These are phyloP conservation scores for Mus minutoides DNA, from an alignment of 2,797 vertebrate species.

Conservation along the genomic window DNA sequence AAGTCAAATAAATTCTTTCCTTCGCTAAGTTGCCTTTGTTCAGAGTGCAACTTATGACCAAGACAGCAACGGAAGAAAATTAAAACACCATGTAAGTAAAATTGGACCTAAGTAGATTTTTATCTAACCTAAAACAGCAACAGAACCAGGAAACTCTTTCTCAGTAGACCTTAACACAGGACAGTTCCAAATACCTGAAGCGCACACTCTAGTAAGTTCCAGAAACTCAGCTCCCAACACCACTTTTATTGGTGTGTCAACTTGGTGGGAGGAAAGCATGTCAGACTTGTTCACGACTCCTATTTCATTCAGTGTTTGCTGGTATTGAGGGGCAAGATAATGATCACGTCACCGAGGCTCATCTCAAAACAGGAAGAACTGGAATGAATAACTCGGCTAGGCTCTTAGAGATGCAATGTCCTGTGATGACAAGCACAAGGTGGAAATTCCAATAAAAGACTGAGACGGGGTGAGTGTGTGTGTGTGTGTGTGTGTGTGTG, in stretches of 20 bases:
- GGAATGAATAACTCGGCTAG: conserved; percentile 18
- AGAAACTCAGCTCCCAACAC: conserved; percentile 34
- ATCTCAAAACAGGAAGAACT: conserved; percentile 28
- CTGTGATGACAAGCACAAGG: neutral
- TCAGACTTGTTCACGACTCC: neutral
- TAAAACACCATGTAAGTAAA: neutral
- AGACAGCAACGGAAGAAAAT: neutral
- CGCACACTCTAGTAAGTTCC: neutral
- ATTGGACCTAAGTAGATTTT: neutral
- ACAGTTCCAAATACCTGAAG: neutral
- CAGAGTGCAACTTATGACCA: neutral
- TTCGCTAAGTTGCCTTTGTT: neutral
- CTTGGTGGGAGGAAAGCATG: neutral
- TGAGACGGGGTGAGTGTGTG: neutral
- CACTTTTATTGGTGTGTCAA: neutral
- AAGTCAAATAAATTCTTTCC: neutral
- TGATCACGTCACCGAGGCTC: neutral
- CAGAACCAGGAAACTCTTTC: neutral
- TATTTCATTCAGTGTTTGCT: neutral
- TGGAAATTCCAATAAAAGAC: conserved; percentile 18
- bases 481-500: neutral
- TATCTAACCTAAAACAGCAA: neutral
- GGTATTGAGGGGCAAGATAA: neutral
- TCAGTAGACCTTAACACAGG: neutral
- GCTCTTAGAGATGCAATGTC: neutral